Conservation (phyloP, 1,140 invertebrate species). For the Saccostrea cuccullata region DNA sequence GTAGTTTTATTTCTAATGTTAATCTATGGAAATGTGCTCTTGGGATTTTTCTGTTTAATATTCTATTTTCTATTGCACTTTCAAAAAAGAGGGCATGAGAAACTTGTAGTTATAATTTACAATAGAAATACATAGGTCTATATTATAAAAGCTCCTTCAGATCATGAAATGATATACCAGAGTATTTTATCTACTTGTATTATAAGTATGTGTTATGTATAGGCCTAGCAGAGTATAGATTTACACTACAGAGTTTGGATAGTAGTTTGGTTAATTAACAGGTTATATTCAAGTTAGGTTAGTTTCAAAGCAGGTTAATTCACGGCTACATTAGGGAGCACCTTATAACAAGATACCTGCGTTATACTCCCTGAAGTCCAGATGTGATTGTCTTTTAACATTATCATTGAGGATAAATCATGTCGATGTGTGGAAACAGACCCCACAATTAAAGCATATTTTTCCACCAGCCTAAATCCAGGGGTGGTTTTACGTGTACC, state of each 20-base stretch:
- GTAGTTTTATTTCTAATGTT: no score
- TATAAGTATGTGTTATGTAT: not conserved
- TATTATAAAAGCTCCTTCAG: not conserved
- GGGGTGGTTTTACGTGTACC: constrained; percentile 80
- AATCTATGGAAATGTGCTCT: no score
- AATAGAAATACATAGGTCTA: no score
- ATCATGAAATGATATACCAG: not conserved
- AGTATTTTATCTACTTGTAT: not conserved
- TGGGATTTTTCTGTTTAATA: no score
- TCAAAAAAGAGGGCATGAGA: no score
- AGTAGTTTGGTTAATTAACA: no score
- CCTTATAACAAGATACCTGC: constrained; percentile 67
- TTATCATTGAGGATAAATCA: constrained; percentile 80
- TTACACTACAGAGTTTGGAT: no score
- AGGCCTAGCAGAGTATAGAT: no score
- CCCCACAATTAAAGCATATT: constrained; percentile 79
- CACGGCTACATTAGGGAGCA: not conserved
- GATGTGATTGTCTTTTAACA: constrained; percentile 81
- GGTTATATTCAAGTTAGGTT: no score
- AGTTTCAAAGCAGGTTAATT: not conserved
- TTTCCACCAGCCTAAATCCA: constrained; percentile 80
- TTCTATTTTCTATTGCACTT: no score
- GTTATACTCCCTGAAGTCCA: constrained; percentile 77
- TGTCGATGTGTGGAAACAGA: constrained; percentile 79
- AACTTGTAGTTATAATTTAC: no score